Percentiles rank a stretch among this genome's conserved stretches.
These are phyloP conservation scores for Lutjanus argentimaculatus DNA, from an alignment of 2,797 vertebrate genomes.

Conservation along the genomic window DNA sequence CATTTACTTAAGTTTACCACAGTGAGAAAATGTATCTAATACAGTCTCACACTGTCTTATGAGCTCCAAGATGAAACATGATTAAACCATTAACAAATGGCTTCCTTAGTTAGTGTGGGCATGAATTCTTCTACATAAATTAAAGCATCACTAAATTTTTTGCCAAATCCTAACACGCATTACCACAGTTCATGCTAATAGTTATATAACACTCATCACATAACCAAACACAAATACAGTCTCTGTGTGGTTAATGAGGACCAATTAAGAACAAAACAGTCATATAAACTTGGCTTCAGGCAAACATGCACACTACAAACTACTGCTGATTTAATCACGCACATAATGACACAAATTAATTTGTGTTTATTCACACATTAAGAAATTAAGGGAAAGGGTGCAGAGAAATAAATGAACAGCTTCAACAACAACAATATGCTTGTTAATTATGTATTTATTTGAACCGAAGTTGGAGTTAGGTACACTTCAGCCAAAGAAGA, in stretches of 20 bases:
- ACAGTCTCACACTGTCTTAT: not conserved
- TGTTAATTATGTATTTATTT: not conserved
- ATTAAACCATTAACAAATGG: not conserved
- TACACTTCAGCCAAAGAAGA: not conserved
- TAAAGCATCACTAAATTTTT: not conserved
- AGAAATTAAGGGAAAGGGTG: not conserved
- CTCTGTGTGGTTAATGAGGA: not conserved
- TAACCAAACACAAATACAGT: not conserved
- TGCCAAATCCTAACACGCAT: not conserved
- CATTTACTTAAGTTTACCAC: not conserved
- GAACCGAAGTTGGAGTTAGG: not conserved
- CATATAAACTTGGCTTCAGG: slow-evolving; percentile 15
- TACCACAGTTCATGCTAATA: not conserved
- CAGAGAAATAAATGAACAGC: not conserved
- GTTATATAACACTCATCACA: not conserved
- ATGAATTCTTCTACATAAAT: not conserved
- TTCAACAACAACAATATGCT: not conserved
- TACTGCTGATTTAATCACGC: slow-evolving; percentile 11
- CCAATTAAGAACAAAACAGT: slow-evolving; percentile 1
- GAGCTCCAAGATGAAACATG: not conserved
- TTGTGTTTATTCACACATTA: not conserved
- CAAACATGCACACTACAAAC: not conserved
- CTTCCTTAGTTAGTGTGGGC: not conserved
- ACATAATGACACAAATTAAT: not conserved
- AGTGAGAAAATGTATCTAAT: not conserved